phyloP scores from a whole-genome alignment of 2,888 invertebrate genomes.

The Diaprepes abbreviatus region DNA sequence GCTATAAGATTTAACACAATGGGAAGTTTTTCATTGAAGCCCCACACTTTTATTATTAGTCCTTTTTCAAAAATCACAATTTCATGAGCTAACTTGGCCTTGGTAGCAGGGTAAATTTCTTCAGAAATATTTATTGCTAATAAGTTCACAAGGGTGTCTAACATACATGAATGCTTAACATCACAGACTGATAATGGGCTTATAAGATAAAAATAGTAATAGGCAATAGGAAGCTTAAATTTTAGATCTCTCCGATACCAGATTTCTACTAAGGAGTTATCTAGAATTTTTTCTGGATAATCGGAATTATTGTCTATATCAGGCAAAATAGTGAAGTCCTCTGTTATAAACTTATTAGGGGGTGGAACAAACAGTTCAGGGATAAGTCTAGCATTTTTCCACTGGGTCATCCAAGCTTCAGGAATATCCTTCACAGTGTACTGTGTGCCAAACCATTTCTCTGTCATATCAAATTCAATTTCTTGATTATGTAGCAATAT shows the following conservation, averaged over 20 bases:
- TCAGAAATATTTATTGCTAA: constrained; percentile 53
- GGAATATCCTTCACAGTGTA: constrained; percentile 78
- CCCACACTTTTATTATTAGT: constrained; percentile 52
- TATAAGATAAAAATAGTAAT: constrained; percentile 80
- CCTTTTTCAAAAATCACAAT: constrained; percentile 52
- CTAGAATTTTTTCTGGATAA: constrained; percentile 73
- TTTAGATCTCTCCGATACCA: constrained; percentile 90
- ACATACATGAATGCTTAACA: constrained; percentile 67
- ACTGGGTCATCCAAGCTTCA: constrained; percentile 73
- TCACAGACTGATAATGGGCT: constrained; percentile 76
- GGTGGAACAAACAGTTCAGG: constrained; percentile 77
- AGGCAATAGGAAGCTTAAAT: constrained; percentile 84
- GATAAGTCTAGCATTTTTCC: constrained; percentile 73
- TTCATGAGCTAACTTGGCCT: constrained; percentile 50
- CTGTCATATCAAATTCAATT: constrained; percentile 74
- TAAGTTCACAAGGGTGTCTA: constrained; percentile 53
- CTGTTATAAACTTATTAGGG: constrained; percentile 80
- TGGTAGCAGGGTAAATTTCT: constrained; percentile 55
- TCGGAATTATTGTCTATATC: constrained; percentile 63
- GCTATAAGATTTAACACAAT: constrained; percentile 79
- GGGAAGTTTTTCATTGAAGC: constrained; percentile 57
- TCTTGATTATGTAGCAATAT: constrained; percentile 72
- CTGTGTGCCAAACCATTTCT: constrained; percentile 88
- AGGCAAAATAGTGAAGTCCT: constrained; percentile 76
- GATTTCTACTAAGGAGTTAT: constrained; percentile 74